Conservation (phyloP, 2,888 invertebrate species). For the Macrosiphum euphorbiae region DNA sequence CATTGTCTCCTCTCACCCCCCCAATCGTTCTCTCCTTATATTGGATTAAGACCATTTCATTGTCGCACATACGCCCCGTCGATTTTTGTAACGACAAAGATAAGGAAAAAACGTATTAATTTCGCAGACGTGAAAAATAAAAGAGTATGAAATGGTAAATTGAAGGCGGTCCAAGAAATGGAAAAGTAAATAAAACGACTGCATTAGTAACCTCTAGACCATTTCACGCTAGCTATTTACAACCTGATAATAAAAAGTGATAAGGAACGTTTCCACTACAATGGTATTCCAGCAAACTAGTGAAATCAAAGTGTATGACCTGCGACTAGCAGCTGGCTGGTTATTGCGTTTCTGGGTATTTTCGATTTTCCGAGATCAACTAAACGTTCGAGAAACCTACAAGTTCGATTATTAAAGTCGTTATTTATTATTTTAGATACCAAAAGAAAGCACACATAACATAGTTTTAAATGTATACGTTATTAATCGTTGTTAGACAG, state of each 20-base stretch:
- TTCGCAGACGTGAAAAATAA: slow-evolving; percentile 61
- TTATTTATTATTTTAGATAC: background rate
- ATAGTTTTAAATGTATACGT: background rate
- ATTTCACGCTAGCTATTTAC: slow-evolving; percentile 37
- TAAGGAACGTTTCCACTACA: slow-evolving; percentile 19
- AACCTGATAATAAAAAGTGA: slow-evolving; percentile 35
- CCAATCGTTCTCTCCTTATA: background rate
- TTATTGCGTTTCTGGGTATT: background rate
- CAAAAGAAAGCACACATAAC: background rate
- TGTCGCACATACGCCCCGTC: slow-evolving; percentile 64
- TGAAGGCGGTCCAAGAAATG: slow-evolving; percentile 62
- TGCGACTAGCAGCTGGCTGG: background rate
- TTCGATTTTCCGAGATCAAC: background rate
- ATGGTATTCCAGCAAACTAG: background rate
- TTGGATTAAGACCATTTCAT: slow-evolving; percentile 62
- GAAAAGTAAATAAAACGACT: slow-evolving; percentile 61
- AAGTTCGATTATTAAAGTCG: no score
- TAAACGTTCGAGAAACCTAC: background rate
- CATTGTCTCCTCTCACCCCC: background rate
- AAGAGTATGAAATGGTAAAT: slow-evolving; percentile 50
- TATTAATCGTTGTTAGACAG: background rate
- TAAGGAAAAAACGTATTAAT: slow-evolving; percentile 61
- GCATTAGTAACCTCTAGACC: slow-evolving; percentile 48
- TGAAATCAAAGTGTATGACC: background rate
- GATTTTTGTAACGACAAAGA: slow-evolving; percentile 62